Evolutionary conservation across 2,888 invertebrate species (phyloP).

Genomic region (Scelioninae gen. 1): DNA sequence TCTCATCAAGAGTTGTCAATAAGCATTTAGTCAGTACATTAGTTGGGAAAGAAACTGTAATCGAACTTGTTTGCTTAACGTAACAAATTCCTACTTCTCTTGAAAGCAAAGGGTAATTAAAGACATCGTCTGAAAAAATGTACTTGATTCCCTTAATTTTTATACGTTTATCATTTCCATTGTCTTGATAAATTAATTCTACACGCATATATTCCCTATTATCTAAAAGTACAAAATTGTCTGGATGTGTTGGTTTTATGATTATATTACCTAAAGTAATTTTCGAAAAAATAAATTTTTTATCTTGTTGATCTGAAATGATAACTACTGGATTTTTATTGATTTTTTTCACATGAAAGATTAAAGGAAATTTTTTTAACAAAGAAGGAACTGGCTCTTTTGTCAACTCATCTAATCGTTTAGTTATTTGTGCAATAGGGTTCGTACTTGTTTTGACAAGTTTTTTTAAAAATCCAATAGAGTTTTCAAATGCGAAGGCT

Average conservation of each 20-base stretch:
- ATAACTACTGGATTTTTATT: constrained; percentile 5
- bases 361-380: constrained; percentile 18
- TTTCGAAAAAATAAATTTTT: no score
- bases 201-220: no score
- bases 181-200: constrained; percentile 1
- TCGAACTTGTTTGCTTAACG: not conserved
- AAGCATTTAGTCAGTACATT: constrained; percentile 35
- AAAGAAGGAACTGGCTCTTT: not conserved
- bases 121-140: constrained; percentile 28
- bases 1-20: constrained; percentile 23
- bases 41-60: constrained; percentile 12
- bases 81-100: constrained; percentile 33
- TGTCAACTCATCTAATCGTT: constrained; percentile 35
- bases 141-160: constrained; percentile 5
- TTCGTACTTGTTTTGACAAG: constrained; percentile 33
- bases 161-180: constrained; percentile 20
- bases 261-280: not conserved
- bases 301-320: no score
- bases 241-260: constrained; percentile 38
- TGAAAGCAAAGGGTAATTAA: constrained; percentile 24
- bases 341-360: constrained; percentile 13
- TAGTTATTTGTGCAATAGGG: constrained; percentile 31
- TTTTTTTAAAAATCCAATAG: constrained; percentile 35
- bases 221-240: constrained; percentile 11
- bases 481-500: constrained; percentile 48